Evolutionary conservation across 2,797 vertebrate genomes (phyloP), one percentile per base, ranked within the genome.

Genomic region (Pempheris klunzingeri): DNA sequence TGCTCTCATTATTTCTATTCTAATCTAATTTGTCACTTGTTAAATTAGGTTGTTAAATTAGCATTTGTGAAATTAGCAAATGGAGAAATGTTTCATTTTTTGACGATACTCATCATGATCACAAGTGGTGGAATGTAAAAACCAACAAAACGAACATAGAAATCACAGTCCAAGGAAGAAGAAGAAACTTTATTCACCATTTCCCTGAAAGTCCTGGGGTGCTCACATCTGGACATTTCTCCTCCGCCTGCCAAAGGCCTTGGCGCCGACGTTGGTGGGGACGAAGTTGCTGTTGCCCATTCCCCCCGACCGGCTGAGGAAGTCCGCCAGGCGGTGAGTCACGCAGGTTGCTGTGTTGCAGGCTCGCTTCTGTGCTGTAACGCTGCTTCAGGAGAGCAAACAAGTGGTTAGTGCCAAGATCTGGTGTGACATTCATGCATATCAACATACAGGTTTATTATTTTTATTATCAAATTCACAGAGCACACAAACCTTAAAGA

Each of bases 281-380:
- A 98, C 94, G 0, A 98, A 99, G 93, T 95, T 96, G 85, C 92
- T 95, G 93, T 96, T 97, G 85, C 95, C 94, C 86, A 99, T 95
- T 8, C 96, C 98, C 44, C 97, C 97, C 14, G 97, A 97, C 80
- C 97, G 95, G 93, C 96, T 98, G 59, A 99, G 96, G 89, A 97
- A 95, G 90, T 97, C 97, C 0, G 97, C 97, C 92, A 99, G 93
- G 69, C 97, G 97, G 43, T 99, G 97, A 71, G 97, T 98, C 66
- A 97, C 95, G 0, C 97, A 99, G 61, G 97, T 99, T 2, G 97
- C 97, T 20, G 97, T 98, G 91, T 97, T 97, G 92, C 98, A 99
- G 28, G 95, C 94, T 68, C 97, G 95, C 91, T 98, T 98, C 95
- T 98, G 96, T 84, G 96, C 87, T 78, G 94, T 94, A 75, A 96